These are phyloP conservation scores for Drosophila subobscura DNA, from an alignment of 1,140 invertebrate species.

Conservation along the genomic window DNA sequence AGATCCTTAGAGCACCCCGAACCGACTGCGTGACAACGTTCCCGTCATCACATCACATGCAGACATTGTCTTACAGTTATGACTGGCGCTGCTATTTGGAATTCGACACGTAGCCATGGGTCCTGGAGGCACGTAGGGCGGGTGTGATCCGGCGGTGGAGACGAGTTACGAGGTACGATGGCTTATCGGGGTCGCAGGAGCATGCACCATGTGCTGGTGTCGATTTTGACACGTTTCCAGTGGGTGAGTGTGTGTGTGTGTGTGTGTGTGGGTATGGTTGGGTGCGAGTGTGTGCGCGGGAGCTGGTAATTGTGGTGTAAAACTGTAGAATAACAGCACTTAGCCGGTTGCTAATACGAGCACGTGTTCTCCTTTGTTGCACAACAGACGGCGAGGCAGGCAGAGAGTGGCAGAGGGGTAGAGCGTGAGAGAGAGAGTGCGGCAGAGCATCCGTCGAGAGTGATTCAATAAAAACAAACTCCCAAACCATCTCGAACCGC, in stretches of 20 bases:
- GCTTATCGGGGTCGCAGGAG: not conserved
- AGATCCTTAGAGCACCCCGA: not conserved
- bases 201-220: constrained; percentile 28
- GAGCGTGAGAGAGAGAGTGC: not conserved
- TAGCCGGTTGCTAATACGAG: constrained; percentile 73
- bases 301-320: constrained; percentile 77
- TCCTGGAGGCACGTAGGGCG: constrained; percentile 57
- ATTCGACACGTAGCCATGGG: constrained; percentile 68
- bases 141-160: constrained; percentile 35
- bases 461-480: too few species aligned
- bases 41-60: constrained; percentile 46
- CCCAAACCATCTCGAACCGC: constrained; percentile 6
- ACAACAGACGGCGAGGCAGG: constrained; percentile 19
- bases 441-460: not conserved
- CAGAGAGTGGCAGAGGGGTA: too few species aligned
- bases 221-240: constrained; percentile 53
- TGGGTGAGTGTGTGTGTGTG: not conserved
- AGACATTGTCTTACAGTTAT: constrained; percentile 78
- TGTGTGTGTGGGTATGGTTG: not conserved
- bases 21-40: constrained; percentile 41
- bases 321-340: constrained; percentile 79
- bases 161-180: constrained; percentile 3
- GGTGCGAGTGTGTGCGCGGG: constrained; percentile 15
- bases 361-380: constrained; percentile 62
- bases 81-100: constrained; percentile 72